Conservation (phyloP, 92 coral and sea anemone species). For the Phenganax subtilis region DNA sequence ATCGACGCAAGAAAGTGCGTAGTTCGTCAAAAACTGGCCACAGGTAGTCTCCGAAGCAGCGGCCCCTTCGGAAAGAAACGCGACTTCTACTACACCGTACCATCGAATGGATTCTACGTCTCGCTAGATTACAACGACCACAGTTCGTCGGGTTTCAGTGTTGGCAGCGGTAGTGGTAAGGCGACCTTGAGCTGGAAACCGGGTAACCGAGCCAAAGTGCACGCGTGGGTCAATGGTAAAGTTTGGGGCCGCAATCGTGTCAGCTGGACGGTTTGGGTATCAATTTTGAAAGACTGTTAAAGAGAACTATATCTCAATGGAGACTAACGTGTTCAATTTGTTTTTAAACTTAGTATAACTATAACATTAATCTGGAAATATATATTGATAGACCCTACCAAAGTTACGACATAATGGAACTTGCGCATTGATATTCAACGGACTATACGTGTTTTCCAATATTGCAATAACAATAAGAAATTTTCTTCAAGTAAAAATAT, state of each 20-base stretch:
- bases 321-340: no score
- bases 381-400: no score
- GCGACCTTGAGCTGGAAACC: not conserved
- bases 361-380: no score
- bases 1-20: not conserved
- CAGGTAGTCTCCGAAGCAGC: not conserved
- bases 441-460: no score
- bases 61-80: not conserved
- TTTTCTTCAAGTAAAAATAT: no score
- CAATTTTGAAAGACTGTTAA: not conserved
- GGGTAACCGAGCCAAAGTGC: not conserved
- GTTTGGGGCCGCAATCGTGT: not conserved
- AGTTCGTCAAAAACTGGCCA: not conserved
- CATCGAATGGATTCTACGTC: not conserved
- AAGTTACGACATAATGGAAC: no score
- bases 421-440: no score
- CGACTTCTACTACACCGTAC: not conserved
- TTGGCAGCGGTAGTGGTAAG: conserved; percentile 3
- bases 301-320: no score
- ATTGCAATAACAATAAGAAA: no score
- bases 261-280: not conserved
- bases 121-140: not conserved
- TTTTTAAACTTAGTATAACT: no score
- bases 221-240: conserved; percentile 4
- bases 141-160: not conserved